Conservation (phyloP, 1,140 invertebrate species). For the Zaprionus capensis region DNA sequence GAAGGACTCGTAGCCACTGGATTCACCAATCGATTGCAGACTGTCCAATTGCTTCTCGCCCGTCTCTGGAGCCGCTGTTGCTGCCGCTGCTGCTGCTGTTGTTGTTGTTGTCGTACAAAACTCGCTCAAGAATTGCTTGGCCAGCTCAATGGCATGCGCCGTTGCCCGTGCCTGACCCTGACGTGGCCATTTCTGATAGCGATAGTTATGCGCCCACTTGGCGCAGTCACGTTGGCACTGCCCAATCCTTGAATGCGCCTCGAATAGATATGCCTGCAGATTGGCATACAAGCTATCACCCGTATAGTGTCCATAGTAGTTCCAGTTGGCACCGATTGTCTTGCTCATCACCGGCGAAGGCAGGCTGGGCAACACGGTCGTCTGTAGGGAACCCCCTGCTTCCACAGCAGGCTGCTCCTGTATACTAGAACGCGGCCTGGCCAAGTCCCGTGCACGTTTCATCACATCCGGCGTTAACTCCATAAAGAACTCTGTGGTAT, state of each 20-base stretch:
- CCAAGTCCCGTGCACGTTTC: conserved; percentile 76
- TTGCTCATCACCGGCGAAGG: conserved; percentile 79
- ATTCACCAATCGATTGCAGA: conserved; percentile 90
- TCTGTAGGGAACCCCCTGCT: not conserved
- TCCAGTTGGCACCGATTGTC: conserved; percentile 84
- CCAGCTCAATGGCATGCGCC: conserved; percentile 73
- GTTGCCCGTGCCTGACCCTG: conserved; percentile 58
- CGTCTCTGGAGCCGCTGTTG: conserved; percentile 20
- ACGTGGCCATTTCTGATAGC: conserved; percentile 80
- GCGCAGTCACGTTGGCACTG: conserved; percentile 89
- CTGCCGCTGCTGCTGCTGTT: not conserved
- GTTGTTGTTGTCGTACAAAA: conserved; percentile 45
- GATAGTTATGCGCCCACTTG: conserved; percentile 87
- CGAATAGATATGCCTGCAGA: conserved; percentile 92
- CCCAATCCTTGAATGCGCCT: conserved; percentile 91
- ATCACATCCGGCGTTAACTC: conserved; percentile 89
- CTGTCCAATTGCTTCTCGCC: conserved; percentile 85
- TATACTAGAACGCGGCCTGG: conserved; percentile 57
- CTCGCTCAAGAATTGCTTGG: conserved; percentile 78
- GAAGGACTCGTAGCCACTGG: conserved; percentile 93
- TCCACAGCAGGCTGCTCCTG: conserved; percentile 12
- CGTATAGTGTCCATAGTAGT: conserved; percentile 85
- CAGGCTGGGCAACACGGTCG: conserved; percentile 51
- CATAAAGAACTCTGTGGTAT: conserved; percentile 93
- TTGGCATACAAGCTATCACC: conserved; percentile 89